Evolutionary conservation across 2,888 invertebrate species (phyloP), one percentile per base, ranked within the genome.

Genomic region (Eucera pruinosa): DNA sequence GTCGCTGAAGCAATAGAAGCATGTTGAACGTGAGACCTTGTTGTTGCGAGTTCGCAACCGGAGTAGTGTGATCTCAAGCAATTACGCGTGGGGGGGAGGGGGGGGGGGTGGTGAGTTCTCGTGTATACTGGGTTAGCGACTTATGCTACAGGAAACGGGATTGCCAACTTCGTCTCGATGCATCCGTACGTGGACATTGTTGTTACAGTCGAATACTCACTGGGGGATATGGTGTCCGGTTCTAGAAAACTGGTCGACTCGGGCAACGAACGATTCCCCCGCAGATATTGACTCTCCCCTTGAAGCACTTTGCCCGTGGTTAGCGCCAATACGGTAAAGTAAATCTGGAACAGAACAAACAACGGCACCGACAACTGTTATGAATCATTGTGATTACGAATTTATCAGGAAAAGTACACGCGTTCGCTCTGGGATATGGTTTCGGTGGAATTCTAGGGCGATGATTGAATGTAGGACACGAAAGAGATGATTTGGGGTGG

Each of bases 261-360:
- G 90, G 86, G 90, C 9, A 83, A 62, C 3, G 89, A 84, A 52
- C 87, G 88, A 81, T 94, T 94, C 6, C 96, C 96, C 55, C 93
- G 93, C 58, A 96, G 93, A 89, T 95, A 96, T 48, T 95, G 93
- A 69, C 95, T 94, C 86, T 96, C 96, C 86, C 95, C 95, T 75
- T 94, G 94, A 41, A 96, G 93, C 86, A 95, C 94, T 81, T 94
- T 94, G 0, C 95, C 94, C 92, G 95, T 94, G 41, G 95, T 95
- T 33, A 95, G 92, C 60, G 95, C 94, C 27, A 95, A 94, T 84
- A 95, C 90, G 2, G 94, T 92, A 91, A 95, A 96, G 91, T 96
- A 96, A 48, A 95, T 92, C 96, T 96, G 94, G n/a, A 93, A 93
- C 55, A 62, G 15, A 39, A n/a, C 9, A 57, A 43, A 70, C 27